A percentile compares a stretch with the other conserved stretches of the same genome.
Conservation (phyloP, 1,140 invertebrate species). For the Drosophila punjabiensis region DNA sequence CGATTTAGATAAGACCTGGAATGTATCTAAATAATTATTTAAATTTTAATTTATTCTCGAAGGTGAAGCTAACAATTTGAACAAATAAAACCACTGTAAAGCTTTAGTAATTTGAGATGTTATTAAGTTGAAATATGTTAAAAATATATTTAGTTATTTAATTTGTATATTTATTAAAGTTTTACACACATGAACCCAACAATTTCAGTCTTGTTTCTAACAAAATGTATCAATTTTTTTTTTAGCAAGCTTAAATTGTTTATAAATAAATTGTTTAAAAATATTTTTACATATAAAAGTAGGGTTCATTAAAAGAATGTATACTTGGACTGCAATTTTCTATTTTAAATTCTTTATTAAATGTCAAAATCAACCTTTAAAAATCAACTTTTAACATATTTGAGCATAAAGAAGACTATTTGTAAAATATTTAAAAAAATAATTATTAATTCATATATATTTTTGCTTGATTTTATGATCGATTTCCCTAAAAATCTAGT, state of each 20-base stretch:
- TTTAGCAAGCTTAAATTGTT: no score
- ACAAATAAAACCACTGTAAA: neutral
- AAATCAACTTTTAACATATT: neutral
- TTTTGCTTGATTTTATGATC: neutral
- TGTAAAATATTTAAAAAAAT: neutral
- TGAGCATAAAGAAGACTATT: neutral
- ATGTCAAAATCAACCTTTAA: no score
- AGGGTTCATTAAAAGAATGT: no score
- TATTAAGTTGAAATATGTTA: neutral
- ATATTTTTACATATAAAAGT: no score
- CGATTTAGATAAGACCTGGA: neutral
- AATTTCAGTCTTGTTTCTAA: no score
- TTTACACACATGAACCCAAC: no score
- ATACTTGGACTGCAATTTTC: no score
- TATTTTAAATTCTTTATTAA: neutral
- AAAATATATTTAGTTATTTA: neutral
- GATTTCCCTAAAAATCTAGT: neutral
- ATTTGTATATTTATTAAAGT: no score
- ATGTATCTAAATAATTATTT: slow-evolving; percentile 1
- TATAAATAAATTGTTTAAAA: no score
- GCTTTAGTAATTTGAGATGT: neutral
- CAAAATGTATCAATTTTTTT: no score
- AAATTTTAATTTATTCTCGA: neutral
- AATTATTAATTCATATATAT: neutral
- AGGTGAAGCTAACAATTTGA: neutral